Evolutionary conservation across 1,140 invertebrate genomes (phyloP).

Genomic region (Steinernema khuongi): DNA sequence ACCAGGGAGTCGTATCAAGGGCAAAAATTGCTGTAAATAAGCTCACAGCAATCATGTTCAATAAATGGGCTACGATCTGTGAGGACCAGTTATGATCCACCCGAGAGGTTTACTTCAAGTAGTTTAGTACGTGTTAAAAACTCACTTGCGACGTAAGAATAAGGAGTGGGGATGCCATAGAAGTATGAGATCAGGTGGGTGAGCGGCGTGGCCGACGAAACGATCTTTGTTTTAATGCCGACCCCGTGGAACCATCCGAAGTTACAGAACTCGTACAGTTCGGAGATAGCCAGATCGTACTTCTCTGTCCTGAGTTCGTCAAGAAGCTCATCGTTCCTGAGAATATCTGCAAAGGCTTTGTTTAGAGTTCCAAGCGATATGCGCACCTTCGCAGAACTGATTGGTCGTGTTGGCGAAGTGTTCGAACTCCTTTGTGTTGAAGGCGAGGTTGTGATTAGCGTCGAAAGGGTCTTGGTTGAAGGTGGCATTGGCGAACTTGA

Average conservation of each 20-base stretch:
- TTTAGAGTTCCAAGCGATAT: not conserved
- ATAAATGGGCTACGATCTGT: no score
- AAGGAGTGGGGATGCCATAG: not conserved
- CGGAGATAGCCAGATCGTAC: not conserved
- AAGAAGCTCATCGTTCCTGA: not conserved
- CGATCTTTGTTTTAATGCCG: not conserved
- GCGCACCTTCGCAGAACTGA: not conserved
- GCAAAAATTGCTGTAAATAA: no score
- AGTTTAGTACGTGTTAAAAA: no score
- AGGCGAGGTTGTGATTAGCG: not conserved
- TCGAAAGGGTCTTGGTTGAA: not conserved
- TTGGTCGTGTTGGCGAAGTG: not conserved
- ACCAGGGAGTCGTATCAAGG: no score
- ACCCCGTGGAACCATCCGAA: not conserved
- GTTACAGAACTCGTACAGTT: constrained; percentile 4
- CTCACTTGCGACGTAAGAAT: not conserved
- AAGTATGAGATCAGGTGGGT: not conserved
- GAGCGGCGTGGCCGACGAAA: not conserved
- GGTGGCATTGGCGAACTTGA: not conserved
- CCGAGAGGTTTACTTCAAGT: no score
- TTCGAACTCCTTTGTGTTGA: not conserved
- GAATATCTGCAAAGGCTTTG: not conserved
- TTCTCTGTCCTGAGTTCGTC: not conserved
- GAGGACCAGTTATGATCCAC: no score
- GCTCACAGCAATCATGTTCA: no score